Evolutionary conservation across 2,888 invertebrate species (phyloP), one percentile per base, ranked within the genome.

Genomic region (Trichogramma dendrolimi): DNA sequence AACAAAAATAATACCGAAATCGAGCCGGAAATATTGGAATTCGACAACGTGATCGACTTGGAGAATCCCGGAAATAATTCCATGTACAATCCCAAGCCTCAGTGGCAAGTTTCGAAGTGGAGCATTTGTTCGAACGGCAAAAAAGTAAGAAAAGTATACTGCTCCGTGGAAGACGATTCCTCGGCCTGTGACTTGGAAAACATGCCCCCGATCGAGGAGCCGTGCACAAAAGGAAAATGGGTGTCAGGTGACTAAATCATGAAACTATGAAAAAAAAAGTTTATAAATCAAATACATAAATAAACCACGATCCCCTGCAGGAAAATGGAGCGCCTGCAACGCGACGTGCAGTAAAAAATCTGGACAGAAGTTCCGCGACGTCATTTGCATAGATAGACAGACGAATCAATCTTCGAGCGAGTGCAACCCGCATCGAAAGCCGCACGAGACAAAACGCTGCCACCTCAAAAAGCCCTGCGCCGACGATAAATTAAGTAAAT

Each of bases 1-100:
- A 72, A 71, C 10, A 65, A 71, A 6, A 70, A 71, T 14, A 70
- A 70, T 14, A 68, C 72, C 42, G 73, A 75, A 40, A 67, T 68
- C 4, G 75, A 76, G 40, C 73, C 76, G 0, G 76, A 77, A 53
- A 77, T 77, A 11, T 72, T 77, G 43, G 75, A 77, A 51, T 77
- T 77, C 53, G 76, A 76, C 66, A 76, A 77, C 58, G 73, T 77
- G 41, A 73, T 77, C 11, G 76, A 76, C 44, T 71, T 72, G 4
- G 73, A 73, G 55, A 73, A 71, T 58, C 72, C 73, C 27, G 55
- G 14, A 8, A 72, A 73, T 44, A 73, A 70, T 60, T 75, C 76
- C 4, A 71, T 73, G 67, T 76, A 76, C 64, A 73, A 73, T 55
- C 70, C 73, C 6, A 76, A 75, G 52, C 71, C 76, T 0, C 75